Evolutionary conservation across 2,797 vertebrate species (phyloP).

Genomic region (Gymnoscopelus microlampas): DNA sequence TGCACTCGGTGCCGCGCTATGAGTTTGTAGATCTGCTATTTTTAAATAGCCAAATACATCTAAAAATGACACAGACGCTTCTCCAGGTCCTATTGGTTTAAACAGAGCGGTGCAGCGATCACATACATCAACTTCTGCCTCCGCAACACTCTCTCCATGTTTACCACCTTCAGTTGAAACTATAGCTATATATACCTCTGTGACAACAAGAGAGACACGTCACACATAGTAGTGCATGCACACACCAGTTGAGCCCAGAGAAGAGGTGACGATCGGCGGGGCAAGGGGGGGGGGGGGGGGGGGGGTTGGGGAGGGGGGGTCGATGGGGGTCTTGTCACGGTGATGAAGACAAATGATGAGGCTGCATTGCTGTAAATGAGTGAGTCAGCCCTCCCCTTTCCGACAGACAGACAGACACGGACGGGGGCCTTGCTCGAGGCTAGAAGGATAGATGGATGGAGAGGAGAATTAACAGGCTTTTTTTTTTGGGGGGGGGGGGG

Average conservation of each 20-base stretch:
- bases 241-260: background rate
- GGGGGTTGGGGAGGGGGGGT: slow-evolving; percentile 11
- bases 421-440: slow-evolving; percentile 41
- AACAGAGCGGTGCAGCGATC: slow-evolving; percentile 63
- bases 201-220: background rate
- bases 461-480: background rate
- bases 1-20: too few species aligned
- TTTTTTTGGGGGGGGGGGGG: background rate
- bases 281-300: slow-evolving; percentile 3
- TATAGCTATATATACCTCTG: background rate
- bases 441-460: background rate
- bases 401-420: slow-evolving; percentile 23
- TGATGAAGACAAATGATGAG: slow-evolving; percentile 74
- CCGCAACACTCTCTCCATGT: background rate
- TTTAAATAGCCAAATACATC: too few species aligned
- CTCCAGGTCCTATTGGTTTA: background rate
- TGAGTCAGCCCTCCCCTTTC: slow-evolving; percentile 69
- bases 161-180: slow-evolving; percentile 2
- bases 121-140: slow-evolving; percentile 37
- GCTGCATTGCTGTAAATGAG: slow-evolving; percentile 76
- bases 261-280: slow-evolving; percentile 10
- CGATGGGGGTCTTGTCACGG: slow-evolving; percentile 46
- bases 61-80: too few species aligned
- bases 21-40: too few species aligned
- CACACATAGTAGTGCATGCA: background rate